phyloP scores from a whole-genome alignment of 2,113 vertebrate genomes.

The Nothocercus julius region DNA sequence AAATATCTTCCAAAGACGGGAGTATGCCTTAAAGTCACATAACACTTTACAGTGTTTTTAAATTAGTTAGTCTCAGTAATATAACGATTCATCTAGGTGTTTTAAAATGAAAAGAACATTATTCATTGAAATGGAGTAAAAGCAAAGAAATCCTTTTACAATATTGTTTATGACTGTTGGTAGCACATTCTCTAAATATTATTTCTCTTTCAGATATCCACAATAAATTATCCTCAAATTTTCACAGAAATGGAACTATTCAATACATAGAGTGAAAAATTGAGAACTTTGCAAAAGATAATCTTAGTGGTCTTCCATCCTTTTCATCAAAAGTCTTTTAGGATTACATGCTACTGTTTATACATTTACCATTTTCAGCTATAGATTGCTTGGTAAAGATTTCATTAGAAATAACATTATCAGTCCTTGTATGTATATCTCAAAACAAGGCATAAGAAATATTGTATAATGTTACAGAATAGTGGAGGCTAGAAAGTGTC shows the following conservation, averaged over 20 bases:
- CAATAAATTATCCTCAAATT: neutral
- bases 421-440: rapidly evolving
- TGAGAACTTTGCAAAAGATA: rapidly evolving
- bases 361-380: neutral
- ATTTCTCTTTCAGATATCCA: neutral
- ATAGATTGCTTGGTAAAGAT: neutral
- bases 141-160: rapidly evolving
- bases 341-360: neutral
- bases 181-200: neutral
- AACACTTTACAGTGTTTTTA: neutral
- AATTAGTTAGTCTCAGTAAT: neutral
- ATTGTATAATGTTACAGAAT: neutral
- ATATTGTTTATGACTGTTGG: neutral
- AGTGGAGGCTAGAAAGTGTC: neutral
- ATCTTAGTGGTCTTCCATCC: neutral
- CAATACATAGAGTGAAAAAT: neutral
- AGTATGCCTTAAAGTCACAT: neutral
- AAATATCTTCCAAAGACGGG: neutral
- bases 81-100: neutral
- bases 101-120: neutral
- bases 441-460: neutral
- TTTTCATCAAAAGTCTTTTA: neutral
- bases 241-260: neutral
- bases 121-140: neutral
- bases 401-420: neutral